phyloP scores from a whole-genome alignment of 2,797 vertebrate species.

The Catharus ustulatus region DNA sequence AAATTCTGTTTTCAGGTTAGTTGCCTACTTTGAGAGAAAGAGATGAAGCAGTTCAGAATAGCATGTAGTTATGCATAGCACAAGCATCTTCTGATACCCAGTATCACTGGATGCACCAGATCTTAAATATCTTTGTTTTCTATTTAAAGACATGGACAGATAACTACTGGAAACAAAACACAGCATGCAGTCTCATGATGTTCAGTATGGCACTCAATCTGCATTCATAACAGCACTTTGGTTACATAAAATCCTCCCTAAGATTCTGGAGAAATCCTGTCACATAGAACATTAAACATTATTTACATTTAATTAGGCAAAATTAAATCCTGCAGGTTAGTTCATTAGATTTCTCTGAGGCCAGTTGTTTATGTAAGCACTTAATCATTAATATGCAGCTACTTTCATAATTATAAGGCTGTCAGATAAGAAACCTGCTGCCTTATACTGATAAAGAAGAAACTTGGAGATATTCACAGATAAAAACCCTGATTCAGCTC shows the following conservation, averaged over 20 bases:
- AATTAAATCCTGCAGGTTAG: constrained; percentile 73
- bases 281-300: constrained; percentile 75
- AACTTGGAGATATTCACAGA: constrained; percentile 70
- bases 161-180: constrained; percentile 44
- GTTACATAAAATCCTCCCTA: constrained; percentile 45
- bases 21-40: constrained; percentile 24
- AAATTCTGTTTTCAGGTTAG: not conserved
- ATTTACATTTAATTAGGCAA: constrained; percentile 82
- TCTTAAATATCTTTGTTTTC: constrained; percentile 43
- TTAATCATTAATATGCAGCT: constrained; percentile 76
- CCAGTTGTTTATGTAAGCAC: constrained; percentile 78
- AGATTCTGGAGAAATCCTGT: constrained; percentile 65
- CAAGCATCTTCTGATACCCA: not conserved
- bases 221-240: constrained; percentile 48
- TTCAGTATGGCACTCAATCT: not conserved
- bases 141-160: not conserved
- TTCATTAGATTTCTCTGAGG: constrained; percentile 79
- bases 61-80: not conserved
- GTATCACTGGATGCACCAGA: not conserved
- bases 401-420: constrained; percentile 74
- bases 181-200: not conserved
- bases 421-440: constrained; percentile 79
- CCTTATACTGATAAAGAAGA: constrained; percentile 74
- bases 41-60: not conserved
- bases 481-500: constrained; percentile 61